Evolutionary conservation across 2,113 vertebrate species (phyloP).

Genomic region (Trogon surrucura): DNA sequence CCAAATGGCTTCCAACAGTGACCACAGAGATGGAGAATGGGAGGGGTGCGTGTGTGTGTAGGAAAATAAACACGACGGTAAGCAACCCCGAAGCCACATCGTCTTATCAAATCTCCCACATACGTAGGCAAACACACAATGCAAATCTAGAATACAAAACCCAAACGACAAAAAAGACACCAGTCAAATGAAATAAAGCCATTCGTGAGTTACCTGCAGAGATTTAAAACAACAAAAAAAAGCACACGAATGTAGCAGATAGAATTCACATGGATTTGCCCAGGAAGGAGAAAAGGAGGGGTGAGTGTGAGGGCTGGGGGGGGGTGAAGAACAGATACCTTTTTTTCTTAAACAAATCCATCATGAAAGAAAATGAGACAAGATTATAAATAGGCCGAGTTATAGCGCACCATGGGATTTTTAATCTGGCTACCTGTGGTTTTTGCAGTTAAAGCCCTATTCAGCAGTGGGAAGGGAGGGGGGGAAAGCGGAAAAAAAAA

Average conservation of each 20-base stretch:
- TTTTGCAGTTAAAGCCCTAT: constrained; percentile 80
- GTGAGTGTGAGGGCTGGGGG: constrained; percentile 33
- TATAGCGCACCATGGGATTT: constrained; percentile 80
- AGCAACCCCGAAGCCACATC: constrained; percentile 62
- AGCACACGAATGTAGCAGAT: constrained; percentile 59
- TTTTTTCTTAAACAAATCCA: constrained; percentile 77
- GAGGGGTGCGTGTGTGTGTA: constrained; percentile 62
- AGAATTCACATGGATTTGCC: constrained; percentile 76
- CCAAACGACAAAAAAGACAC: constrained; percentile 56
- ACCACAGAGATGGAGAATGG: constrained; percentile 81
- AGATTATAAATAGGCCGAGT: constrained; percentile 82
- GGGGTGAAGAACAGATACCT: constrained; percentile 72
- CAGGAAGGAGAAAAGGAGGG: constrained; percentile 72
- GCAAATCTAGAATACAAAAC: constrained; percentile 61
- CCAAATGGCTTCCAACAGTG: constrained; percentile 92
- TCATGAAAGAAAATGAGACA: constrained; percentile 83
- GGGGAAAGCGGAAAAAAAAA: constrained; percentile 34
- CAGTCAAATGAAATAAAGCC: constrained; percentile 58
- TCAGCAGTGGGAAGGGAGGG: constrained; percentile 67
- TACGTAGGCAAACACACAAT: constrained; percentile 64
- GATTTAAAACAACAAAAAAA: constrained; percentile 65
- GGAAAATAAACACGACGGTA: constrained; percentile 70
- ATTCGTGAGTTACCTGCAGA: constrained; percentile 74
- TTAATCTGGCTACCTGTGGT: constrained; percentile 86
- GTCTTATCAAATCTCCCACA: constrained; percentile 65